A percentile compares a stretch with the other conserved stretches of the same genome.
phyloP scores from a whole-genome alignment of 2,888 invertebrate species.

The Lasioglossum calceatum region DNA sequence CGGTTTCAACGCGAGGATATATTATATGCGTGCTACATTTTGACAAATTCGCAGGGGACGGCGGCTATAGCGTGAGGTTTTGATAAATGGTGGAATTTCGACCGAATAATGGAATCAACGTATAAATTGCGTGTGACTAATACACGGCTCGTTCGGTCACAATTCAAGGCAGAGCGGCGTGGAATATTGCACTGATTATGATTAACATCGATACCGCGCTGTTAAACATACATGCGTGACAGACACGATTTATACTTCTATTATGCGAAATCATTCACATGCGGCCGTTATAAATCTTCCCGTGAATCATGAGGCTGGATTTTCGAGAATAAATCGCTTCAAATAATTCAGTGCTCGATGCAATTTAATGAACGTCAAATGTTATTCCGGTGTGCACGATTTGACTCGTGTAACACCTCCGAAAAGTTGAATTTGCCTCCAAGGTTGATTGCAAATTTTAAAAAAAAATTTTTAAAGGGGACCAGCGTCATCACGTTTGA shows the following conservation, averaged over 20 bases:
- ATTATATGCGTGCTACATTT: neutral
- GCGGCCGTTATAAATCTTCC: neutral
- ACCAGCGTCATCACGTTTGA: too few relatives aligned
- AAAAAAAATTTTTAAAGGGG: too few relatives aligned
- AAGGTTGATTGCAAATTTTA: too few relatives aligned
- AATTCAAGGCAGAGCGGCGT: neutral
- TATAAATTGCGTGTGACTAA: slow-evolving; percentile 25
- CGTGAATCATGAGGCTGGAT: neutral
- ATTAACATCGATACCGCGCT: slow-evolving; percentile 17
- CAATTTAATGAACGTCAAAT: neutral
- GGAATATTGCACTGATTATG: slow-evolving; percentile 29
- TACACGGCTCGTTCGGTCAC: neutral
- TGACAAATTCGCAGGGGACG: slow-evolving; percentile 16
- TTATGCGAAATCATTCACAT: slow-evolving; percentile 7
- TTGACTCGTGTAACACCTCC: too few relatives aligned
- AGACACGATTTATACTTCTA: slow-evolving; percentile 30
- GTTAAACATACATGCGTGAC: slow-evolving; percentile 12
- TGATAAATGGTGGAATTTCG: slow-evolving; percentile 22
- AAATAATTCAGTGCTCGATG: neutral
- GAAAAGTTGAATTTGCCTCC: too few relatives aligned
- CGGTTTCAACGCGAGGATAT: neutral
- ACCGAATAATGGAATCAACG: slow-evolving; percentile 10
- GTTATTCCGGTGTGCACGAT: neutral
- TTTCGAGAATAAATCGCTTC: neutral
- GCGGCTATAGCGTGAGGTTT: neutral